A percentile compares a stretch with the other conserved stretches of the same genome.
Evolutionary conservation across 2,888 invertebrate species (phyloP).

Genomic region (Conomelus anceps): DNA sequence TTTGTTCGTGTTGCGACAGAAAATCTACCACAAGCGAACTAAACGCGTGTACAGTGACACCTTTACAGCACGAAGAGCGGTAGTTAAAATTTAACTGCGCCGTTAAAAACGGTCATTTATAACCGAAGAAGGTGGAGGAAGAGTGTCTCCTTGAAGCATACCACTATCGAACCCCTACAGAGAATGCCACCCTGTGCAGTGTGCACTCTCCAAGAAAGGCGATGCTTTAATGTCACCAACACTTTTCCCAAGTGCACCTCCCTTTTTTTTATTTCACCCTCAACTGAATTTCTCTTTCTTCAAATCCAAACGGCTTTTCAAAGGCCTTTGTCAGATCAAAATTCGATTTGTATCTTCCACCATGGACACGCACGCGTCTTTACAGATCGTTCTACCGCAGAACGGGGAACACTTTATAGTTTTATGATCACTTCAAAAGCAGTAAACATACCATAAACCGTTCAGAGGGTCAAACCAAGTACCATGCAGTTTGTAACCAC

Average conservation of each 20-base stretch:
- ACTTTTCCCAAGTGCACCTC: neutral
- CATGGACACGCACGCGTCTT: neutral
- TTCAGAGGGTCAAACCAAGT: neutral
- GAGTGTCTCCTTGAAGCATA: neutral
- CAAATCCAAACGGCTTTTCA: neutral
- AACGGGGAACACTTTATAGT: slow-evolving; percentile 15
- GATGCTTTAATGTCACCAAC: neutral
- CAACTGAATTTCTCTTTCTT: neutral
- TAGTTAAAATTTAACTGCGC: neutral
- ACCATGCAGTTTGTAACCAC: neutral
- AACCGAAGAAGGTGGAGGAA: neutral
- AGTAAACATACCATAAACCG: slow-evolving; percentile 24
- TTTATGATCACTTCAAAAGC: slow-evolving; percentile 25
- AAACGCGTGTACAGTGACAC: neutral
- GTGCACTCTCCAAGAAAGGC: neutral
- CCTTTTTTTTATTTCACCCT: neutral
- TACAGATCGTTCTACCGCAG: neutral
- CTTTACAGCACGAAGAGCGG: neutral
- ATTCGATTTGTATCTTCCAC: neutral
- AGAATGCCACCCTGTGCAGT: neutral
- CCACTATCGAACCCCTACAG: neutral
- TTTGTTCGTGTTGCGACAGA: neutral
- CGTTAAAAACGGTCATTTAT: neutral
- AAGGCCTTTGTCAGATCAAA: neutral
- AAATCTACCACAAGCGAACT: neutral